Percentiles rank a stretch among this genome's conserved stretches.
phyloP scores from a whole-genome alignment of 2,113 vertebrate species.

The Oreotragus oreotragus region DNA sequence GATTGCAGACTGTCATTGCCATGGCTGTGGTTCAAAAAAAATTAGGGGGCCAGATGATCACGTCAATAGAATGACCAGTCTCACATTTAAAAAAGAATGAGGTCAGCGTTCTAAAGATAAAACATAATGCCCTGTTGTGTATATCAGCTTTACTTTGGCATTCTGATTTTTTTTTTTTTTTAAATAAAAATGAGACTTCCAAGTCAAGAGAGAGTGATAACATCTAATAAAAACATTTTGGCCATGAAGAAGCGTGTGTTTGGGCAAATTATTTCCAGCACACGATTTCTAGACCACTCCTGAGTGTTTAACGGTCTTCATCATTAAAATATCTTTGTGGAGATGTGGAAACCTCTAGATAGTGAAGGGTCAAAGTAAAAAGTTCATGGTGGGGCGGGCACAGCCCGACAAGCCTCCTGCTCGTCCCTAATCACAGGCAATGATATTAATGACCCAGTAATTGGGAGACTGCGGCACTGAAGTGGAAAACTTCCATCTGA shows the following conservation, averaged over 20 bases:
- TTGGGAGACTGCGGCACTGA: slow-evolving; percentile 79
- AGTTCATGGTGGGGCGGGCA: slow-evolving; percentile 53
- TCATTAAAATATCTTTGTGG: slow-evolving; percentile 39
- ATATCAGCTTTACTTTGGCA: slow-evolving; percentile 57
- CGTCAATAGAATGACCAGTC: slow-evolving; percentile 60
- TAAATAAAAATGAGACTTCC: not conserved
- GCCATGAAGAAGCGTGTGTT: not conserved
- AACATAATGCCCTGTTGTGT: slow-evolving; percentile 41
- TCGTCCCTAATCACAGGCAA: slow-evolving; percentile 84
- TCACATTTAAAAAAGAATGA: not conserved
- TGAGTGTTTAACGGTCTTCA: not conserved
- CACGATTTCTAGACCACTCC: not conserved
- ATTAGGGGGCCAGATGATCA: slow-evolving; percentile 62
- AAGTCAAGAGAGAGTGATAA: not conserved
- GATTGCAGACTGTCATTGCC: not conserved
- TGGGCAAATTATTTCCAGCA: slow-evolving; percentile 2
- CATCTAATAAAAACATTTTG: not conserved
- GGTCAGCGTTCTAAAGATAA: slow-evolving; percentile 52
- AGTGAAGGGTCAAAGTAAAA: slow-evolving; percentile 70
- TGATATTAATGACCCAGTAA: slow-evolving; percentile 89
- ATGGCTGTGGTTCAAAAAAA: not conserved
- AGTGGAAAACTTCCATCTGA: slow-evolving; percentile 83
- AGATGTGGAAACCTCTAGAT: slow-evolving; percentile 27
- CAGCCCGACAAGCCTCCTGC: slow-evolving; percentile 65
- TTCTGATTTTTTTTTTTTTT: not conserved